Evolutionary conservation across 2,113 vertebrate genomes (phyloP).

Genomic region (Ranitomeya variabilis): DNA sequence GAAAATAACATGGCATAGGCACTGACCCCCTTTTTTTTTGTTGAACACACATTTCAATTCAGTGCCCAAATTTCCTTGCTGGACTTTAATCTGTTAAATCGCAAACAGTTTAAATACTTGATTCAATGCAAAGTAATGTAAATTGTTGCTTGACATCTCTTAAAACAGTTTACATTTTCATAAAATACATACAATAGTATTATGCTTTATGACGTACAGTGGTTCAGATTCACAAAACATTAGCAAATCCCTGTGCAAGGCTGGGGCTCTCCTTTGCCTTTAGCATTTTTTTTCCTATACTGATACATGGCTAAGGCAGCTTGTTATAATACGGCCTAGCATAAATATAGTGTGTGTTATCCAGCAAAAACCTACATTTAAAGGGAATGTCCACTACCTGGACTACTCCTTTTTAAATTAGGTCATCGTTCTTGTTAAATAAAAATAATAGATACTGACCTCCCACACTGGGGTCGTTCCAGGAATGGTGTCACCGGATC

Average conservation of each 20-base stretch:
- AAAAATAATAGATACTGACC: too few species aligned
- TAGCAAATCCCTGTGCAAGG: background rate
- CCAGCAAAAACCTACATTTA: background rate
- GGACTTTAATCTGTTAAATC: background rate
- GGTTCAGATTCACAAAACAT: background rate
- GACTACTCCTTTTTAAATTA: too few species aligned
- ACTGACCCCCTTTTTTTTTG: slow-evolving; percentile 1
- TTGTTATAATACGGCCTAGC: background rate
- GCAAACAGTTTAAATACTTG: background rate
- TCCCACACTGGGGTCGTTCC: too few species aligned
- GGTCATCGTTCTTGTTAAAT: too few species aligned
- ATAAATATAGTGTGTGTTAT: background rate
- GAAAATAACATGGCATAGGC: slow-evolving; percentile 1
- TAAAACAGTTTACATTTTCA: slow-evolving; percentile 22
- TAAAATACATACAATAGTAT: slow-evolving; percentile 8
- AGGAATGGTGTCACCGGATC: too few species aligned
- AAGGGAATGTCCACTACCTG: too few species aligned
- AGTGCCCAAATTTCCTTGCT: slow-evolving; percentile 1
- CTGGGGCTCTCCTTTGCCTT: background rate
- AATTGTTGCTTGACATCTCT: slow-evolving; percentile 9
- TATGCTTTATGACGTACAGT: slow-evolving; percentile 17
- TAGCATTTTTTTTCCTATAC: background rate
- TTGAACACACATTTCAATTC: slow-evolving; percentile 9
- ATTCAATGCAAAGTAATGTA: slow-evolving; percentile 6
- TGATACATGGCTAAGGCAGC: background rate